Base-by-base conservation (phyloP, 2,113 vertebrate genomes). In the Callorhinus ursinus region DNA sequence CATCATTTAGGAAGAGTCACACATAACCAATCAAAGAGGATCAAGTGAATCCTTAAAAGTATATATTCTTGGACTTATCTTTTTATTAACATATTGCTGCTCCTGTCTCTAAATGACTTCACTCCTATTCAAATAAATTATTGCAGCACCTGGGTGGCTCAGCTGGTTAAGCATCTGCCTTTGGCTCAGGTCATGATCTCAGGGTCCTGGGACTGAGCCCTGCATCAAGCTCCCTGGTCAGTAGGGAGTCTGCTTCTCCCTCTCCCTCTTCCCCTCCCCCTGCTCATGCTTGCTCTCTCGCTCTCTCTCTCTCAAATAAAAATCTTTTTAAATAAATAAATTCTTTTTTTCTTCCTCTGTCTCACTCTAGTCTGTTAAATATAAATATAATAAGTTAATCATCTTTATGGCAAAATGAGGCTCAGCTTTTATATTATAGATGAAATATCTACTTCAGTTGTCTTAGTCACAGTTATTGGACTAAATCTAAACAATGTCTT, bases 41-140 rank as follows among this genome's bases (percentile, higher is more conserved):
- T 39, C n/a, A 89, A 82, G 46, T 59, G 5, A 86, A 53, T 76
- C 22, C 8, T 90, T 65, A 67, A 83, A n/a, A 77, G 22, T 69
- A 39, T 77, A 1, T 46, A 10, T 77, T 71, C 26, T 82, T 90
- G 18, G 36, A 21, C 19, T 67, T 77, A 77, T 51, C 18, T 65
- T 90, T 96, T 96, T 77, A 87, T n/a, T 55, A 84, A 80, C 21
- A 88, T 16, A 84, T 51, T 84, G 36, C 26, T 59, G 5, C 26
- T 71, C 26, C 42, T 57, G 13, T 46, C 39, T 74, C 51, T 90
- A 85, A 76, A 39, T 85, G 39, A 77, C 57, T 15, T 83, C 28
- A 83, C 18, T 61, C 16, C 55, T 93, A 9, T 71, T 79, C 71
- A 93, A 96, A 42, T 61, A 86, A 57, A 46, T 86, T 19, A 2